Evolutionary conservation across 2,113 vertebrate genomes (phyloP), one percentile per base, ranked within the genome.

Genomic region (Cyanoramphus novaezelandiae): DNA sequence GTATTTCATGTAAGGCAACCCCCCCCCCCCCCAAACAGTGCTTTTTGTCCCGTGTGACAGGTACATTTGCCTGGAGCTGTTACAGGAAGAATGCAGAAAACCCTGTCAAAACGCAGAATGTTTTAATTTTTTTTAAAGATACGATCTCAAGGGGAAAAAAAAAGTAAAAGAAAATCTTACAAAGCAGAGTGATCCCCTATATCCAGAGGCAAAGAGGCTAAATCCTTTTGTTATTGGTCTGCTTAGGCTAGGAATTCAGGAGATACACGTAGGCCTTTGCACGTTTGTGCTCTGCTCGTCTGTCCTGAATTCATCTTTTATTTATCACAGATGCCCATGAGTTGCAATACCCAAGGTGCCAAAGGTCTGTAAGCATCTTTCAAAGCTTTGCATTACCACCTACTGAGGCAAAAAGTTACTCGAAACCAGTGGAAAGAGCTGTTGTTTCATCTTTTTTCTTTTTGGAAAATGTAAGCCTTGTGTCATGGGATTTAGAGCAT

Each of bases 1-100:
- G n/a, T n/a, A n/a, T n/a, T n/a, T n/a, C n/a, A n/a, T n/a, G n/a
- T n/a, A n/a, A n/a, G n/a, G n/a, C n/a, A n/a, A n/a, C 9, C 8
- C 15, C 17, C 8, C 15, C 17, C 37, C 37, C 37, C 37, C 10
- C 52, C 19, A 7, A 24, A 53, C 91, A 93, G 69, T 70, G 57
- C 90, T 67, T 96, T 96, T 89, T 28, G 69, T 75, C 83, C 28
- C 68, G 21, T 70, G 29, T 92, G 88, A 91, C 75, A 89, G 68
- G 79, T 86, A 87, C 20, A 60, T 91, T 95, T 62, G 60, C 93
- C 96, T 87, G 49, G 82, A 97, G 85, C 81, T 90, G 43, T 80
- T 93, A 60, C 29, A 70, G 62, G 43, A 94, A 86, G 68, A 96
- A 93, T 89, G 95, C 53, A 88, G 69, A 97, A 74, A 31, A 82